Evolutionary conservation across 2,113 vertebrate genomes (phyloP).

Genomic region (Rhinichthys klamathensis): DNA sequence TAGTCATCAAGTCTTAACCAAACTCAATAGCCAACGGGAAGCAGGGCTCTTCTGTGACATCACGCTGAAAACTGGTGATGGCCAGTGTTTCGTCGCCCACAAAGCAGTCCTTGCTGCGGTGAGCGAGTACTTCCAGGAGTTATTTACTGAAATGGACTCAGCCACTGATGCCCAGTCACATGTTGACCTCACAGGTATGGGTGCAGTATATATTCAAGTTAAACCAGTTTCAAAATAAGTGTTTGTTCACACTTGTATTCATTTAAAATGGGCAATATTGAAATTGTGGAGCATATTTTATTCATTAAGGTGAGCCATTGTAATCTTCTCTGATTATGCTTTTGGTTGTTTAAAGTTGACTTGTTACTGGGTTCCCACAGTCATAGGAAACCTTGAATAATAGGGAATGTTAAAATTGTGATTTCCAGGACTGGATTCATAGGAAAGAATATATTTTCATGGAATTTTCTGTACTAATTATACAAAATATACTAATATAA

Average conservation of each 20-base stretch:
- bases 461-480: no score
- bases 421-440: not conserved
- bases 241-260: not conserved
- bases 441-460: not conserved
- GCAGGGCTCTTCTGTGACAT: conserved; percentile 82
- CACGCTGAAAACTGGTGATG: conserved; percentile 73
- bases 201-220: not conserved
- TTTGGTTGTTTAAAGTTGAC: not conserved
- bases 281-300: not conserved
- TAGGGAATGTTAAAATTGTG: not conserved
- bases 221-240: not conserved
- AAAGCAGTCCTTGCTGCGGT: conserved; percentile 79
- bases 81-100: conserved; percentile 76
- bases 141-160: conserved; percentile 78
- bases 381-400: not conserved
- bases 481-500: no score
- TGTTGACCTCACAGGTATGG: conserved; percentile 78
- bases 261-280: not conserved
- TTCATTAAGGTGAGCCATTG: not conserved
- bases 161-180: conserved; percentile 66
- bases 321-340: no score
- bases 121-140: conserved; percentile 83
- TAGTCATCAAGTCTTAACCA: conserved; percentile 71
- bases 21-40: conserved; percentile 77
- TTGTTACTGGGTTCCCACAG: not conserved